These are phyloP conservation scores for Zeus faber DNA, from an alignment of 2,113 vertebrate genomes.

Conservation along the genomic window DNA sequence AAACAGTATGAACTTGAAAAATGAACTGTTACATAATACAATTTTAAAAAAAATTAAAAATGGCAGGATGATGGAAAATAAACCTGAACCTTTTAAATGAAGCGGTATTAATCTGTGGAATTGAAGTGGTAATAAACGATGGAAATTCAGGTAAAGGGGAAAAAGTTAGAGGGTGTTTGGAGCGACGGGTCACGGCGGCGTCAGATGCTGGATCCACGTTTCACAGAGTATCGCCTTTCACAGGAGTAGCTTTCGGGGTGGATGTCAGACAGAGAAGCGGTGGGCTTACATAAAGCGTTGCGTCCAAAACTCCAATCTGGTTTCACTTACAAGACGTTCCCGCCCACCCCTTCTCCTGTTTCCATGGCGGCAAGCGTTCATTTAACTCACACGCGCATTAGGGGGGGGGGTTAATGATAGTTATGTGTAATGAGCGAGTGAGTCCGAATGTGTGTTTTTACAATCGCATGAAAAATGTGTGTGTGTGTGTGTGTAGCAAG, in stretches of 20 bases:
- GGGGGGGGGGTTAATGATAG: conserved; percentile 45
- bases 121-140: no score
- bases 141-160: conserved; percentile 38
- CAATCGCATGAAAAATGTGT: background rate
- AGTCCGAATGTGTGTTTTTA: background rate
- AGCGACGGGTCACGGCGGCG: conserved; percentile 33
- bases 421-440: conserved; percentile 12
- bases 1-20: no score
- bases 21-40: no score
- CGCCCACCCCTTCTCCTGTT: conserved; percentile 58
- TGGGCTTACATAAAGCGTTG: conserved; percentile 17
- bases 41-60: conserved; percentile 34
- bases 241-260: conserved; percentile 45
- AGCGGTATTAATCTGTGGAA: no score
- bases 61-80: conserved; percentile 41
- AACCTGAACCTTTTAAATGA: no score
- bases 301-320: conserved; percentile 60
- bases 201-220: conserved; percentile 39
- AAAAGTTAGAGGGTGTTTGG: conserved; percentile 48
- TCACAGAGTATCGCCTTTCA: conserved; percentile 48
- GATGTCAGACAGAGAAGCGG: conserved; percentile 38
- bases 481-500: background rate
- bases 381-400: conserved; percentile 36
- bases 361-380: conserved; percentile 56
- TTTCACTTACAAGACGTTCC: conserved; percentile 62